These are phyloP conservation scores for Oncorhynchus gorbuscha DNA, from an alignment of 2,113 vertebrate genomes.

Conservation along the genomic window DNA sequence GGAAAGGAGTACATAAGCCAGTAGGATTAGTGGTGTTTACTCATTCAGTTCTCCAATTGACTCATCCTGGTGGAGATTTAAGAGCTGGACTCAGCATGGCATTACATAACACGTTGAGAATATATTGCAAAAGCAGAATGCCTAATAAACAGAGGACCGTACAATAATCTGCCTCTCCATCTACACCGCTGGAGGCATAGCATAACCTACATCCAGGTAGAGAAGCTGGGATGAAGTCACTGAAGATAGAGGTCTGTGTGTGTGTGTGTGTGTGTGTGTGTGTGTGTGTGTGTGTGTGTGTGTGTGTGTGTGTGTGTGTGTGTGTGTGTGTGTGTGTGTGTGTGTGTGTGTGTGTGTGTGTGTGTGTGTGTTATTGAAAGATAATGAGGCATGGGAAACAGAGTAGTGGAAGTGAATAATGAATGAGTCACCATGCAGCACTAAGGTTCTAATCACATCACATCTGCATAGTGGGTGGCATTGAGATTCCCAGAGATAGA, in stretches of 20 bases:
- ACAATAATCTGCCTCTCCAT: constrained; percentile 64
- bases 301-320: constrained; percentile 6
- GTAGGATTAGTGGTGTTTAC: background rate
- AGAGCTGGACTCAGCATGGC: background rate
- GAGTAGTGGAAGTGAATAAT: constrained; percentile 32
- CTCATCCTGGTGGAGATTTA: background rate
- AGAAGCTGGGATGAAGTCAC: constrained; percentile 18
- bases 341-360: background rate
- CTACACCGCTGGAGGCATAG: constrained; percentile 56
- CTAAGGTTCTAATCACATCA: constrained; percentile 43
- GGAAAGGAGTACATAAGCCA: background rate
- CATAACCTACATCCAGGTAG: constrained; percentile 47
- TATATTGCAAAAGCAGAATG: constrained; percentile 56
- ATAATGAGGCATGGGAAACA: background rate
- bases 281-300: constrained; percentile 11
- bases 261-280: constrained; percentile 19
- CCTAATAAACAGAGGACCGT: constrained; percentile 54
- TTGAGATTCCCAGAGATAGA: background rate
- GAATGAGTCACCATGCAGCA: constrained; percentile 24
- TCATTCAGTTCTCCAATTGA: background rate
- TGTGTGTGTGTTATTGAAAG: background rate
- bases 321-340: background rate
- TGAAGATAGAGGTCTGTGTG: constrained; percentile 9
- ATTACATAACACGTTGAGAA: constrained; percentile 54
- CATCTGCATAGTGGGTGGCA: constrained; percentile 20